These are phyloP conservation scores for Invenusta paracnida DNA, from an alignment of 2,888 invertebrate genomes.

Conservation along the genomic window DNA sequence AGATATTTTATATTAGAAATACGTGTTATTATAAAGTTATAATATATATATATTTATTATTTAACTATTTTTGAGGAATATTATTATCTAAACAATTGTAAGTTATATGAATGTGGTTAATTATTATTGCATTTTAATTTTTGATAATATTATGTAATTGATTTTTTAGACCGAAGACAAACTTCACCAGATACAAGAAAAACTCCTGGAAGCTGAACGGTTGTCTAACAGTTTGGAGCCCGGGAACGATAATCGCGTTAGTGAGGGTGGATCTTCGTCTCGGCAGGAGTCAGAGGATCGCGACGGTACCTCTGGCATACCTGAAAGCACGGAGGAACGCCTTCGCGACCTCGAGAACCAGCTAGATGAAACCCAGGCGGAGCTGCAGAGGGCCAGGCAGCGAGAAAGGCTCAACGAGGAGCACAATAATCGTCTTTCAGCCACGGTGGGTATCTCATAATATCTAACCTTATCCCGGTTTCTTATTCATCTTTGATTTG, in stretches of 20 bases:
- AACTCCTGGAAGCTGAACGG: neutral
- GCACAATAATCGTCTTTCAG: conserved; percentile 88
- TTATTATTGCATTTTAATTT: too few species aligned
- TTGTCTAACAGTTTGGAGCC: neutral
- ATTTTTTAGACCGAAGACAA: neutral
- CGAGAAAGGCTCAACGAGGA: conserved; percentile 96
- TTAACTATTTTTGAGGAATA: too few species aligned
- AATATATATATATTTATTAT: too few species aligned
- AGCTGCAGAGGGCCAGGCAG: conserved; percentile 56
- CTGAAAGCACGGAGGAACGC: conserved; percentile 35
- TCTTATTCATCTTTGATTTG: neutral
- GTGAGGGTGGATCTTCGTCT: neutral
- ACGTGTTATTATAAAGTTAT: too few species aligned
- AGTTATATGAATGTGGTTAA: too few species aligned
- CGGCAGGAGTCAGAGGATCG: neutral
- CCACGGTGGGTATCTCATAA: conserved; percentile 69
- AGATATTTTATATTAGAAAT: too few species aligned
- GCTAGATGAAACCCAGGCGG: conserved; percentile 37
- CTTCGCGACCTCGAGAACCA: conserved; percentile 48
- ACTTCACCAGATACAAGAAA: neutral
- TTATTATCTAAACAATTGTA: too few species aligned
- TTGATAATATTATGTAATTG: too few species aligned
- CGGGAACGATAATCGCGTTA: neutral
- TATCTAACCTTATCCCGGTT: neutral
- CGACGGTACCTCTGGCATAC: neutral